Evolutionary conservation across 2,888 invertebrate species (phyloP).

Genomic region (Eurois occulta): DNA sequence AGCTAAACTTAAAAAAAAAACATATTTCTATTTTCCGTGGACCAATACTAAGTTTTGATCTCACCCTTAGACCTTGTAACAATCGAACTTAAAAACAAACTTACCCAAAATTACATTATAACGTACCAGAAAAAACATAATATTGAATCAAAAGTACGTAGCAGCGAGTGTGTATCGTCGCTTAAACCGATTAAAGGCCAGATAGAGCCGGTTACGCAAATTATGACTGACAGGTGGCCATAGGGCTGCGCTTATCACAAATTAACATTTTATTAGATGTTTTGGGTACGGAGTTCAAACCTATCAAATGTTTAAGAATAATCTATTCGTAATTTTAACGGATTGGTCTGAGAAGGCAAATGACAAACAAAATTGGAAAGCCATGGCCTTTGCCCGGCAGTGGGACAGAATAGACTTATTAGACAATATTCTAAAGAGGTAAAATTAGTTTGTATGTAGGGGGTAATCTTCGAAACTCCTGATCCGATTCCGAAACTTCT

Average conservation of each 20-base stretch:
- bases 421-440: not conserved
- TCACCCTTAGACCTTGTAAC: not conserved
- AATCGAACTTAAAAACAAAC: not conserved
- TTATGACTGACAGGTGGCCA: conserved; percentile 80
- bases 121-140: conserved; percentile 41
- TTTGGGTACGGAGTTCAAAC: conserved; percentile 23
- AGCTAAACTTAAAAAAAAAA: no score
- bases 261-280: conserved; percentile 46
- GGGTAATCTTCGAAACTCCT: no score
- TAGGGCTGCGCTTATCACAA: conserved; percentile 63
- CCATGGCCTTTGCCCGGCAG: no score
- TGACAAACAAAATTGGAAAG: no score
- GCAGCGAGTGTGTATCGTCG: conserved; percentile 74
- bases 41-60: no score
- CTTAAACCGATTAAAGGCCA: conserved; percentile 82
- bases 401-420: no score
- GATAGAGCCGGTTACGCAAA: conserved; percentile 81
- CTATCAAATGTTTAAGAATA: not conserved
- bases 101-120: conserved; percentile 1
- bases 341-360: no score
- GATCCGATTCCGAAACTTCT: no score
- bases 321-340: no score
- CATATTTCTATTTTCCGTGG: no score
- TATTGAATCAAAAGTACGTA: conserved; percentile 71
- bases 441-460: no score